Conservation (phyloP, 2,888 invertebrate genomes). For the Sericinus montela region DNA sequence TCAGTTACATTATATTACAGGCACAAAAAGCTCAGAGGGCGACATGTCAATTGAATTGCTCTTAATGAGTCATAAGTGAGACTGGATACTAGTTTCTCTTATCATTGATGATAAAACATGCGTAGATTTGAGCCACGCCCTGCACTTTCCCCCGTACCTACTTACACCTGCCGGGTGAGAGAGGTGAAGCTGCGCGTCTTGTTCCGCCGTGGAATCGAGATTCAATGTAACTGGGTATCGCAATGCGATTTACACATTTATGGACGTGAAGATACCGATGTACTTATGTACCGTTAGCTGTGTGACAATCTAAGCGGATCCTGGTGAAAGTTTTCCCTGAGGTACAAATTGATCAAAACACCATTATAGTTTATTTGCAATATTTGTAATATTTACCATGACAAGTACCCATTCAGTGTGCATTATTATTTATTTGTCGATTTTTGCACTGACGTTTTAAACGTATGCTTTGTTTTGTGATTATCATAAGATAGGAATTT, state of each 20-base stretch:
- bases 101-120: slow-evolving; percentile 73
- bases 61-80: slow-evolving; percentile 52
- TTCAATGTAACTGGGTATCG: slow-evolving; percentile 42
- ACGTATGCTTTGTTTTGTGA: too few species aligned
- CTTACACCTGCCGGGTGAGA: slow-evolving; percentile 34
- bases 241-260: slow-evolving; percentile 48
- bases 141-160: slow-evolving; percentile 63
- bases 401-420: background rate
- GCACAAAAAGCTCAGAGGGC: slow-evolving; percentile 23
- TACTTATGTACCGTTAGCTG: slow-evolving; percentile 25
- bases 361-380: background rate
- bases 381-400: too few species aligned
- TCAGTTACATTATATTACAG: slow-evolving; percentile 15
- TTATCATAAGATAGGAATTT: too few species aligned
- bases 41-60: slow-evolving; percentile 34
- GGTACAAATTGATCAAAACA: background rate
- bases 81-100: slow-evolving; percentile 67
- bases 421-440: background rate
- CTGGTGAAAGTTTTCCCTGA: slow-evolving; percentile 44
- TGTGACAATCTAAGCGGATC: slow-evolving; percentile 46
- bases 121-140: slow-evolving; percentile 65
- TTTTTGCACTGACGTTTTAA: too few species aligned
- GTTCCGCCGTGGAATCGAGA: slow-evolving; percentile 50
- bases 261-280: slow-evolving; percentile 30
- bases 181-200: slow-evolving; percentile 28